Evolutionary conservation across 2,888 invertebrate genomes (phyloP).

Genomic region (Amphipyra tragopoginis): DNA sequence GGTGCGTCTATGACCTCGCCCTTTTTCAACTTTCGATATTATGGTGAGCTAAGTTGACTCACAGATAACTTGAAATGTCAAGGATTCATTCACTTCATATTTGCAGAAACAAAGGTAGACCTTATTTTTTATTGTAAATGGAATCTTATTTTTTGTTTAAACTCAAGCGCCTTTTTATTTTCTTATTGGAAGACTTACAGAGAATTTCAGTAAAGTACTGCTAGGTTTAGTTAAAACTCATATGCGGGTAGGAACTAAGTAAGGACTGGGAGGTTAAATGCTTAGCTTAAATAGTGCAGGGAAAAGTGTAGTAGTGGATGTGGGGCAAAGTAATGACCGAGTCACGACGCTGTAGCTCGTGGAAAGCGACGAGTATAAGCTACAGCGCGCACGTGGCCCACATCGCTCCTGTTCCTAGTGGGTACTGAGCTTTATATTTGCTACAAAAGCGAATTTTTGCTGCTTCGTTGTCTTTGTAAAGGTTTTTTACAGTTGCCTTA

Average conservation of each 20-base stretch:
- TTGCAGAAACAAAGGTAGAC: slow-evolving; percentile 52
- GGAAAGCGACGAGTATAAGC: slow-evolving; percentile 59
- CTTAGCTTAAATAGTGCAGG: slow-evolving; percentile 59
- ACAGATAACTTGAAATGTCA: slow-evolving; percentile 55
- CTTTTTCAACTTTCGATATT: slow-evolving; percentile 58
- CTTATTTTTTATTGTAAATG: slow-evolving; percentile 8
- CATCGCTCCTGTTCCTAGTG: slow-evolving; percentile 30
- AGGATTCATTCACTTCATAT: slow-evolving; percentile 45
- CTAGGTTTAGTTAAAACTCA: no score
- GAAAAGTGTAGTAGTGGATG: slow-evolving; percentile 71
- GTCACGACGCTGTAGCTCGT: slow-evolving; percentile 69
- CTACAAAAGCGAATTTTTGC: slow-evolving; percentile 31
- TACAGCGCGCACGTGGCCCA: slow-evolving; percentile 47
- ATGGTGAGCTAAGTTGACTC: slow-evolving; percentile 38
- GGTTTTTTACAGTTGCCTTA: background rate
- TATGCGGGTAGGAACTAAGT: no score
- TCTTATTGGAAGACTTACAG: background rate
- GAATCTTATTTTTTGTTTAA: slow-evolving; percentile 2
- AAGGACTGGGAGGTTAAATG: slow-evolving; percentile 28
- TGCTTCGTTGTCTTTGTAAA: slow-evolving; percentile 7
- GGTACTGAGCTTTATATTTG: slow-evolving; percentile 16
- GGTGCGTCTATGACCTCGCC: slow-evolving; percentile 53
- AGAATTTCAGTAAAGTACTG: no score
- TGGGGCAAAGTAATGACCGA: slow-evolving; percentile 74
- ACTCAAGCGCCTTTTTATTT: background rate